Evolutionary conservation across 92 coral and sea anemone genomes (phyloP), one percentile per base, ranked within the genome.

Genomic region (Epizoanthus stellaris): DNA sequence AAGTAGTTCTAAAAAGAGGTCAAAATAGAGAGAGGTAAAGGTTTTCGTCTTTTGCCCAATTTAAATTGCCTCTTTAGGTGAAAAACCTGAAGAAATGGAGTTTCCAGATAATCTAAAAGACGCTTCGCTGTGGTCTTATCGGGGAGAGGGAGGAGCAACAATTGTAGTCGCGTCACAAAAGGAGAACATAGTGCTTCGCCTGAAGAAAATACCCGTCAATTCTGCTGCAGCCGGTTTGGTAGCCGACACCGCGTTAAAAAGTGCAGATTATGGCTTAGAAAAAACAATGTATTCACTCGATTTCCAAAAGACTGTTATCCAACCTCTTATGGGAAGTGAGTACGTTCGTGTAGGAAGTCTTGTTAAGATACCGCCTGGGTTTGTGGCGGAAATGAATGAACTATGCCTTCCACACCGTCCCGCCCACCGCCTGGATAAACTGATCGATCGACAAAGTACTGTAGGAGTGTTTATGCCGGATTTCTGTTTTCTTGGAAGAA

Each of bases 131-230:
- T 97, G 99, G 99, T 87, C 63, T 81, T 97, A 97, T 64, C 94
- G 99, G 15, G 98, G 99, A 43, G 99, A 97, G 70, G 99, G 99
- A 34, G 84, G 91, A 40, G 94, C 90, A 80, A 94, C 98, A 6
- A 76, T 97, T 59, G 99, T 90, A 7, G 74, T 97, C n/a, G 91
- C 95, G 4, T 87, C 83, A 12, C 75, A 57, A 17, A 86, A 83
- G 40, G 53, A 85, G 72, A 82, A 86, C 57, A 75, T 63, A 62
- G 98, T 97, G 11, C 85, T 97, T 80, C 96, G 99, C 6, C 70
- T 97, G 68, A 94, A 86, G 80, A 97, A 97, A 85, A 49, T 47
- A n/a, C 56, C 61, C 15, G 1, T 9, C 64, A 21, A 13, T 3
- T 21, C 45, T 4, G 30, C 82, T 16, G 2, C 13, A 15, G n/a